Evolutionary conservation across 1,140 invertebrate species (phyloP).

Genomic region (Metopolophium dirhodum): DNA sequence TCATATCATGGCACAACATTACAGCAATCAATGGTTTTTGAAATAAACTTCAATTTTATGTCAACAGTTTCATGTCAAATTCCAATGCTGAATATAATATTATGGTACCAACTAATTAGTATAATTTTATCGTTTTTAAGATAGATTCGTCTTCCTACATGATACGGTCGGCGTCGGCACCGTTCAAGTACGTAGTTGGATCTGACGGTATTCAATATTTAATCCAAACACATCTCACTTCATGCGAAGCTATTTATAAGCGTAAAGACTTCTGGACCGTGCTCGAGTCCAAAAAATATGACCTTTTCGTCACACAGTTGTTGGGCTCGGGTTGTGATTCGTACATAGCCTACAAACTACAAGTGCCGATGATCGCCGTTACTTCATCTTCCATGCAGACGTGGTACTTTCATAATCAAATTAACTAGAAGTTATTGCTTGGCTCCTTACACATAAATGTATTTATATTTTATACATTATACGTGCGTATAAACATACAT

Average conservation of each 20-base stretch:
- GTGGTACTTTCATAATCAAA: slow-evolving; percentile 63
- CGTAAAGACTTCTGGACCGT: neutral
- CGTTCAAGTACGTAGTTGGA: neutral
- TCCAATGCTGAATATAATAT: neutral
- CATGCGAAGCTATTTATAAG: neutral
- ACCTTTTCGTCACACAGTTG: slow-evolving; percentile 59
- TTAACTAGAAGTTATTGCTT: neutral
- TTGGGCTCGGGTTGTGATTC: slow-evolving; percentile 58
- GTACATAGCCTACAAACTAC: slow-evolving; percentile 61
- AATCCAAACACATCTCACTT: neutral
- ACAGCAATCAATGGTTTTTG: neutral
- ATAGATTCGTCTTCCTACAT: neutral
- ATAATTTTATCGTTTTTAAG: neutral
- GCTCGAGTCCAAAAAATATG: slow-evolving; percentile 23
- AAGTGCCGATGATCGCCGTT: slow-evolving; percentile 67
- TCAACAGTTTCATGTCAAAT: neutral
- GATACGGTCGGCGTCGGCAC: neutral
- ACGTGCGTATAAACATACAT: neutral
- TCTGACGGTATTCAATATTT: neutral
- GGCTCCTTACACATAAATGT: neutral
- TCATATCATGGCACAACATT: neutral
- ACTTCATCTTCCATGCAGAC: slow-evolving; percentile 68
- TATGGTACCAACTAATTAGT: neutral
- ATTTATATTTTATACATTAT: neutral
- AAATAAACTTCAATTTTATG: neutral